Evolutionary conservation across 2,888 invertebrate genomes (phyloP).

Genomic region (Hyppa rectilinea): DNA sequence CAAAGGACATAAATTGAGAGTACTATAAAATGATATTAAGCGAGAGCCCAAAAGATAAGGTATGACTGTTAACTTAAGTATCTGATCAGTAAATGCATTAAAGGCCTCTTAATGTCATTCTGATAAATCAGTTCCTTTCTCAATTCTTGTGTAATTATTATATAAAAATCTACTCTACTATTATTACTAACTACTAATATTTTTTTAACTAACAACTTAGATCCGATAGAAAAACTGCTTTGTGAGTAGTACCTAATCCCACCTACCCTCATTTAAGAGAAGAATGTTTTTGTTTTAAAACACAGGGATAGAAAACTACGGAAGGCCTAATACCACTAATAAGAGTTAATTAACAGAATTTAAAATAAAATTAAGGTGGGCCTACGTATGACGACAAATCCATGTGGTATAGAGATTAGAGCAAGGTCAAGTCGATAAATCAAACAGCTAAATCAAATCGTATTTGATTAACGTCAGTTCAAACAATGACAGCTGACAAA

Average conservation of each 20-base stretch:
- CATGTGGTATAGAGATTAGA: constrained; percentile 60
- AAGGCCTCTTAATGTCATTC: constrained; percentile 6
- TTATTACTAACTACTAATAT: too few species aligned
- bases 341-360: background rate
- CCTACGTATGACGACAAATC: constrained; percentile 32
- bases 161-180: too few species aligned
- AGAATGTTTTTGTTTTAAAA: background rate
- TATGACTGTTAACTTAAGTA: constrained; percentile 16
- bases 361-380: constrained; percentile 10
- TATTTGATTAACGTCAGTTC: constrained; percentile 75
- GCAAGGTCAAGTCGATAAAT: constrained; percentile 75
- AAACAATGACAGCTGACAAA: constrained; percentile 81
- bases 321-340: background rate
- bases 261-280: background rate
- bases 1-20: constrained; percentile 32
- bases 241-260: background rate
- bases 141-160: background rate
- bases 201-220: background rate
- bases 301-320: background rate
- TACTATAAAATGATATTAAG: constrained; percentile 29
- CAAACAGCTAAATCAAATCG: constrained; percentile 71
- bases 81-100: constrained; percentile 12
- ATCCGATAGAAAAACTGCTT: background rate
- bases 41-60: constrained; percentile 28
- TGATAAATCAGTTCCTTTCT: constrained; percentile 4